Percentiles rank a stretch among this genome's conserved stretches.
Conservation (phyloP, 1,140 invertebrate species). For the Sitophilus oryzae region DNA sequence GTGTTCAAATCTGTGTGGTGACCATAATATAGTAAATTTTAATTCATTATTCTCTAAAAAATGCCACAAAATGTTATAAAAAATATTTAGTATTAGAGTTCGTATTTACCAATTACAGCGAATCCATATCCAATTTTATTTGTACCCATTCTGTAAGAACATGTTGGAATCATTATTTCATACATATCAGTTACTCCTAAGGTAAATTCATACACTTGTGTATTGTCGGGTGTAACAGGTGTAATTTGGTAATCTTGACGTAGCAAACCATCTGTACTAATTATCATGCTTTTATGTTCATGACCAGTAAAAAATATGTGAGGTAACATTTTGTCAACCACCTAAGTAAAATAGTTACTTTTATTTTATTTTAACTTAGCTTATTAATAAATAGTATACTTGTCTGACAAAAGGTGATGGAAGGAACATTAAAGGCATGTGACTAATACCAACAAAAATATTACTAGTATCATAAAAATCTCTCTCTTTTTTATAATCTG, state of each 20-base stretch:
- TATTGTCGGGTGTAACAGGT: constrained; percentile 47
- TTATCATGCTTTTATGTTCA: constrained; percentile 64
- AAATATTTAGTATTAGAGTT: no score
- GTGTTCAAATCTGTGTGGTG: constrained; percentile 38
- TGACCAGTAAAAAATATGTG: constrained; percentile 81
- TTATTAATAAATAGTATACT: constrained; percentile 40
- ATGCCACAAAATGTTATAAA: background rate
- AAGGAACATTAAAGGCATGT: constrained; percentile 59
- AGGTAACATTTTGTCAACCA: constrained; percentile 60
- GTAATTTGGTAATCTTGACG: constrained; percentile 47
- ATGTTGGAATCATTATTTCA: constrained; percentile 87
- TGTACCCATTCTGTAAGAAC: constrained; percentile 91
- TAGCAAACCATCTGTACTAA: constrained; percentile 47
- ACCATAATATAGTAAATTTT: constrained; percentile 42
- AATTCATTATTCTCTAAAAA: constrained; percentile 39
- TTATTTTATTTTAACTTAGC: no score
- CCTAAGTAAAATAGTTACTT: constrained; percentile 37
- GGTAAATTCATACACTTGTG: constrained; percentile 45
- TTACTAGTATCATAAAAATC: constrained; percentile 55
- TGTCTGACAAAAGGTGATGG: constrained; percentile 58
- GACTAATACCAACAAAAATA: constrained; percentile 64
- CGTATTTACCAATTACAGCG: constrained; percentile 69
- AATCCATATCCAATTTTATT: constrained; percentile 76
- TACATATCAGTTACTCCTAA: constrained; percentile 53
- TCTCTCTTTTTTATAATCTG: constrained; percentile 49